phyloP scores from a whole-genome alignment of 2,888 invertebrate genomes.

The Dorcus parallelipipedus region DNA sequence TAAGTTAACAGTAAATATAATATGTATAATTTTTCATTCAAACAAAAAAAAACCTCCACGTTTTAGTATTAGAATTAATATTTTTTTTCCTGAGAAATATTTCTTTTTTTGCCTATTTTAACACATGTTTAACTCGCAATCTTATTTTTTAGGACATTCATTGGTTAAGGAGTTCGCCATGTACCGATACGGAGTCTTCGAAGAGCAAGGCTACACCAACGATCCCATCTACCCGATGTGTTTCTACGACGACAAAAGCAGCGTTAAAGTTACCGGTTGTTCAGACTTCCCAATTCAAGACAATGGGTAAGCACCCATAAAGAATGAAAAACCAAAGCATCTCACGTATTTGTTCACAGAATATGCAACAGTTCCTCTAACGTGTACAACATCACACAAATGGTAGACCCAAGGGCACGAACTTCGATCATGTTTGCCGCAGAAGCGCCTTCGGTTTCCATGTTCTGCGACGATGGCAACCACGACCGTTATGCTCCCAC shows the following conservation, averaged over 20 bases:
- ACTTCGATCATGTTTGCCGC: conserved; percentile 56
- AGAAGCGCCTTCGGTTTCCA: conserved; percentile 52
- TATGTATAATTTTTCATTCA: too few relatives aligned
- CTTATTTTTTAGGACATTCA: conserved; percentile 39
- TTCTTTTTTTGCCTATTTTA: background rate
- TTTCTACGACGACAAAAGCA: conserved; percentile 47
- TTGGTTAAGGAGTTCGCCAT: conserved; percentile 63
- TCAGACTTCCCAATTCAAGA: conserved; percentile 52
- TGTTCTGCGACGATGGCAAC: conserved; percentile 60
- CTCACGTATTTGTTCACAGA: conserved; percentile 26
- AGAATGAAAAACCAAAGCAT: background rate
- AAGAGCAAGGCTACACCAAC: conserved; percentile 59
- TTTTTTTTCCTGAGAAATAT: too few relatives aligned
- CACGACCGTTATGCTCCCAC: conserved; percentile 63
- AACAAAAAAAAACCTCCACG: too few relatives aligned
- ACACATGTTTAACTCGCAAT: background rate
- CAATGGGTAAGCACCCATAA: conserved; percentile 46
- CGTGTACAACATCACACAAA: conserved; percentile 43
- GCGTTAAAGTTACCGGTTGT: conserved; percentile 52
- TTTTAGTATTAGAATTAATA: too few relatives aligned
- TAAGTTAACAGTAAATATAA: too few relatives aligned
- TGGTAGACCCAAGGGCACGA: conserved; percentile 50
- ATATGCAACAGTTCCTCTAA: conserved; percentile 32
- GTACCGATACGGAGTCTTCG: conserved; percentile 66
- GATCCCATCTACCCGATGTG: conserved; percentile 59